A percentile compares a stretch with the other conserved stretches of the same genome.
Conservation (phyloP, 1,140 invertebrate genomes). For the Mesaphorura yosii region DNA sequence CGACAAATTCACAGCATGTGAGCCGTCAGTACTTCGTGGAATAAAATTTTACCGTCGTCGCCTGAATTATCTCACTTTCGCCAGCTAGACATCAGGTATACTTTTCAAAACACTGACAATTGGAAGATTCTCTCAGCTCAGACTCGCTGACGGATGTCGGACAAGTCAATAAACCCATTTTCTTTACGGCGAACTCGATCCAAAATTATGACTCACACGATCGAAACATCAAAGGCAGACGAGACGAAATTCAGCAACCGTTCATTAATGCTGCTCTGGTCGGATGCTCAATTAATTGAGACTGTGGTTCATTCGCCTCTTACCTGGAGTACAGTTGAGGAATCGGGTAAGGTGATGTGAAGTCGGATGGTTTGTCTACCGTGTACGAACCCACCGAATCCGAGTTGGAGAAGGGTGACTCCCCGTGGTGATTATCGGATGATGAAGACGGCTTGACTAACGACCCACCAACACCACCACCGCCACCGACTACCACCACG, state of each 20-base stretch:
- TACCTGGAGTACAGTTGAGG: slow-evolving; percentile 30
- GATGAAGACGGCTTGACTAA: slow-evolving; percentile 15
- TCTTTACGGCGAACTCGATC: not conserved
- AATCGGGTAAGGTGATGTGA: slow-evolving; percentile 26
- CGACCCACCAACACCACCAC: not conserved
- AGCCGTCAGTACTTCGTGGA: too few species aligned
- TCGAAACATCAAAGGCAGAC: not conserved
- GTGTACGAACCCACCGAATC: slow-evolving; percentile 30
- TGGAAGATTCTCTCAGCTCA: too few species aligned
- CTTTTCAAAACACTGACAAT: too few species aligned
- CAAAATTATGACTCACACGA: not conserved
- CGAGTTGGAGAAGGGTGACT: slow-evolving; percentile 32
- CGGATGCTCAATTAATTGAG: too few species aligned
- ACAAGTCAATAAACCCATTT: not conserved
- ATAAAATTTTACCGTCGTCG: too few species aligned
- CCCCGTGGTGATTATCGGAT: slow-evolving; percentile 29
- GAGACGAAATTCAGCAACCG: too few species aligned
- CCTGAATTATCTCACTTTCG: too few species aligned
- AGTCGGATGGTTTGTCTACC: slow-evolving; percentile 30
- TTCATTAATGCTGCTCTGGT: not conserved
- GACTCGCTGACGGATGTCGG: too few species aligned
- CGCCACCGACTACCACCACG: not conserved
- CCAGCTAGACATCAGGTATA: too few species aligned
- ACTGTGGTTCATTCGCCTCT: slow-evolving; percentile 3
- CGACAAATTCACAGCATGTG: too few species aligned